These are phyloP conservation scores for Centroberyx gerrardi DNA, from an alignment of 2,797 vertebrate species.

Conservation along the genomic window DNA sequence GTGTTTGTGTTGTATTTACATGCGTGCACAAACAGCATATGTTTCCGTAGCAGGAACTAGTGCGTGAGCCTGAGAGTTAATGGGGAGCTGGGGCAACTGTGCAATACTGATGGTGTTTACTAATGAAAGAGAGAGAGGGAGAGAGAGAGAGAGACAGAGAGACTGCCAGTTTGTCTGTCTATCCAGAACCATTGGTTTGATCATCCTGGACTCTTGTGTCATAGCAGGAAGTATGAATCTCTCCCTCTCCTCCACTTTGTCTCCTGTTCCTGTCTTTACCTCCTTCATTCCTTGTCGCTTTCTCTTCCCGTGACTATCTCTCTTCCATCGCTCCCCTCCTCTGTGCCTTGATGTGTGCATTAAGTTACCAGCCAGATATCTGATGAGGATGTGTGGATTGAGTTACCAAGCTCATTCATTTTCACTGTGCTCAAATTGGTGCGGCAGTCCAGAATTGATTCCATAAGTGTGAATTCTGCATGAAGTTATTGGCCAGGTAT, in stretches of 20 bases:
- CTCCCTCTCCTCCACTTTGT: constrained; percentile 15
- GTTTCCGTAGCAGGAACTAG: constrained; percentile 51
- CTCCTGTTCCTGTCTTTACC: constrained; percentile 18
- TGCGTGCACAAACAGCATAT: constrained; percentile 50
- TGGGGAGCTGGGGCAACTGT: constrained; percentile 58
- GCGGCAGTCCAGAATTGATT: background rate
- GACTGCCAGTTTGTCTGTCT: constrained; percentile 59
- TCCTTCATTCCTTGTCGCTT: constrained; percentile 22
- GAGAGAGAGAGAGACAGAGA: constrained; percentile 34
- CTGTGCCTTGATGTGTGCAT: background rate
- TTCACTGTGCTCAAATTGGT: background rate
- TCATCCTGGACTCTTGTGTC: constrained; percentile 35
- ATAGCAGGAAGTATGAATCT: constrained; percentile 43
- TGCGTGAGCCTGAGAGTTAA: constrained; percentile 57
- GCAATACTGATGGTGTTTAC: constrained; percentile 51
- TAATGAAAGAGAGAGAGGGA: constrained; percentile 61
- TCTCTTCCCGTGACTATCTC: background rate
- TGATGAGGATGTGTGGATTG: constrained; percentile 1
- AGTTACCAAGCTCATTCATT: background rate
- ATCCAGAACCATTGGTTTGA: constrained; percentile 57
- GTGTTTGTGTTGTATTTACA: constrained; percentile 34
- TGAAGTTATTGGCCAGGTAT: background rate
- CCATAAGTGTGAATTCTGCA: background rate
- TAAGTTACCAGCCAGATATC: background rate
- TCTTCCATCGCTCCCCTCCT: background rate